Evolutionary conservation across 2,888 invertebrate genomes (phyloP).

Genomic region (Pammene aurita): DNA sequence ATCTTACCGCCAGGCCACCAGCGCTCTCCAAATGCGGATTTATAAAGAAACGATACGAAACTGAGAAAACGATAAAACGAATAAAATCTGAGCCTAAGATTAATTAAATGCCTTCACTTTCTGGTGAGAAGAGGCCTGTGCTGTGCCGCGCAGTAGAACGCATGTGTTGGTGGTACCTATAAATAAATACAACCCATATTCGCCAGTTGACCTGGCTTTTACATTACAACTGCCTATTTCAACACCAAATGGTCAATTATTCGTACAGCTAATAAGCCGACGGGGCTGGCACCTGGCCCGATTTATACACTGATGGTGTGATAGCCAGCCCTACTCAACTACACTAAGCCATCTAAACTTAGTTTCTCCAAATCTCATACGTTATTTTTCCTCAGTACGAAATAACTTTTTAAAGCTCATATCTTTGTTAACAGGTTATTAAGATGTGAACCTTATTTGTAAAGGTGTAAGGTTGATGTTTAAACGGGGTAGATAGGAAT

Average conservation of each 20-base stretch:
- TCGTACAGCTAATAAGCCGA: slow-evolving; percentile 25
- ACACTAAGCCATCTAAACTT: not conserved
- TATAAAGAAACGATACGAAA: too few species aligned
- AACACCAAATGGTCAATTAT: slow-evolving; percentile 1
- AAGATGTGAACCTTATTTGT: not conserved
- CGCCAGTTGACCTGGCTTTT: too few species aligned
- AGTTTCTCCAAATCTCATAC: not conserved
- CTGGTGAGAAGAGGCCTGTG: too few species aligned
- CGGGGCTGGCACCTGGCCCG: slow-evolving; percentile 17
- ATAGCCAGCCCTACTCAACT: slow-evolving; percentile 20
- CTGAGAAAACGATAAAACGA: too few species aligned
- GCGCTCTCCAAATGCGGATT: too few species aligned
- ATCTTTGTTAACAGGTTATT: not conserved
- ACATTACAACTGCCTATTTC: too few species aligned
- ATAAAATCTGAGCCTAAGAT: too few species aligned
- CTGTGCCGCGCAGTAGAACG: too few species aligned
- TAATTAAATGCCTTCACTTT: too few species aligned
- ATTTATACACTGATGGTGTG: slow-evolving; percentile 34
- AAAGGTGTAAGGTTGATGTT: not conserved
- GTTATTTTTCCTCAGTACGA: not conserved
- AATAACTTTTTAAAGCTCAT: not conserved
- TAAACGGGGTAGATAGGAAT: not conserved
- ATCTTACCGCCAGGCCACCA: too few species aligned
- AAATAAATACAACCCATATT: too few species aligned
- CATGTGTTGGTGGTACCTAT: too few species aligned